Evolutionary conservation across 1,140 invertebrate species (phyloP).

Genomic region (Spodoptera litura): DNA sequence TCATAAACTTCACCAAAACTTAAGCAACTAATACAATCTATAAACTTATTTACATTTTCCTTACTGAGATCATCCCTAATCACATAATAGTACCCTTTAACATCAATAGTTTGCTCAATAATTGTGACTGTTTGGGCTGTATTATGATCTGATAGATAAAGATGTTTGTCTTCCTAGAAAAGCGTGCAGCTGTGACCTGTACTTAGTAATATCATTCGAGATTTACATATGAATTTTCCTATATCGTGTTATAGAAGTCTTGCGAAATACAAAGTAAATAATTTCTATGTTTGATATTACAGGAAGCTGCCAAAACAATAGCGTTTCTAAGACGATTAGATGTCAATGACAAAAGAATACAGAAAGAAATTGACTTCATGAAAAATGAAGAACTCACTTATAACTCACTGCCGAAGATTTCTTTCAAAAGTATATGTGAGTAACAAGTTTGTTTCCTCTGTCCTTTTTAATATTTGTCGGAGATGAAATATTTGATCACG

Average conservation of each 20-base stretch:
- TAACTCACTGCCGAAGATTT: conserved; percentile 53
- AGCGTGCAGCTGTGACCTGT: neutral
- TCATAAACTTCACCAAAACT: too few species aligned
- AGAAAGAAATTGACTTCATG: conserved; percentile 52
- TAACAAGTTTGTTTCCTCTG: conserved; percentile 12
- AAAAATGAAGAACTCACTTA: conserved; percentile 52
- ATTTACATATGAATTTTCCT: conserved; percentile 12
- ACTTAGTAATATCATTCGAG: neutral
- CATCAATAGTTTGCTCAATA: too few species aligned
- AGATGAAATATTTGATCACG: too few species aligned
- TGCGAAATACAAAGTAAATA: neutral
- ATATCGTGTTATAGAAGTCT: neutral
- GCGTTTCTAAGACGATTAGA: conserved; percentile 51
- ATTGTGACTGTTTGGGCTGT: too few species aligned
- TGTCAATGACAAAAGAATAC: conserved; percentile 45
- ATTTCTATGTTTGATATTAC: conserved; percentile 1
- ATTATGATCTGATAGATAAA: too few species aligned
- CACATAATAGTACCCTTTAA: too few species aligned
- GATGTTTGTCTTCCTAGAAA: conserved; percentile 5
- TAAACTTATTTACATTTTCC: too few species aligned
- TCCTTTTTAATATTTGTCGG: neutral
- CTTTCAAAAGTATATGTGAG: conserved; percentile 57
- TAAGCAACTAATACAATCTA: too few species aligned
- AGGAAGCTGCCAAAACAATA: conserved; percentile 53
- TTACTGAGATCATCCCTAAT: too few species aligned